Base-by-base conservation (phyloP, 2,888 invertebrate genomes). In the Trichopoda pennipes region DNA sequence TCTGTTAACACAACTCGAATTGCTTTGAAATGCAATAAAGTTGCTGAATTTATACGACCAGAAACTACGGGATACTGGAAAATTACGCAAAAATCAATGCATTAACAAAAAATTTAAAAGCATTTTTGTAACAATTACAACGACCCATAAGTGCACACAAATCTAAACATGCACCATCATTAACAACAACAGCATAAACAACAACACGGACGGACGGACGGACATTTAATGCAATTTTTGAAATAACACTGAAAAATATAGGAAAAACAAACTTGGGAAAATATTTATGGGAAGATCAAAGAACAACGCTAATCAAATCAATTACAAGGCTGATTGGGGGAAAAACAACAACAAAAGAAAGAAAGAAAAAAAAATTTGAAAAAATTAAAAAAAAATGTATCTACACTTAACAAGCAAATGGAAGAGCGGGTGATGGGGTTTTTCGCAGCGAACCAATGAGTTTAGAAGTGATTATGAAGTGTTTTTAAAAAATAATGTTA, bases 81-180 rank as follows among this genome's bases (percentile, higher is more conserved):
- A 28, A 42, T 44, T 44, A 21, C 47, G 49, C 61, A 42, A n/a
- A 55, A 68, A 75, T 38, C 44, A 28, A 66, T 32, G 55, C 64
- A 56, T 14, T 28, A 9, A 64, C 32, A 32, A 66, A 75, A 69
- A 51, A 74, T 75, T 86, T 86, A 86, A 86, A 85, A 85, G 85
- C 84, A 86, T 86, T 85, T 85, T 83, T 84, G 84, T 85, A 84
- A 85, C 85, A 86, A 86, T 85, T 86, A 85, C 85, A 85, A 85
- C 73, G 85, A 85, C 69, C 84, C 85, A 85, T 85, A 85, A 86
- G 77, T 84, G 81, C 74, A 66, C 75, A 75, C 68, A 77, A 42
- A 68, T 28, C 63, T 64, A 60, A 53, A 72, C 61, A 68, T 73
- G 66, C 77, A 75, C 60, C 75, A 73, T 77, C 63, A 69, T 68